Base-by-base conservation (phyloP, 2,797 vertebrate species). In the Lophotriccus pileatus region DNA sequence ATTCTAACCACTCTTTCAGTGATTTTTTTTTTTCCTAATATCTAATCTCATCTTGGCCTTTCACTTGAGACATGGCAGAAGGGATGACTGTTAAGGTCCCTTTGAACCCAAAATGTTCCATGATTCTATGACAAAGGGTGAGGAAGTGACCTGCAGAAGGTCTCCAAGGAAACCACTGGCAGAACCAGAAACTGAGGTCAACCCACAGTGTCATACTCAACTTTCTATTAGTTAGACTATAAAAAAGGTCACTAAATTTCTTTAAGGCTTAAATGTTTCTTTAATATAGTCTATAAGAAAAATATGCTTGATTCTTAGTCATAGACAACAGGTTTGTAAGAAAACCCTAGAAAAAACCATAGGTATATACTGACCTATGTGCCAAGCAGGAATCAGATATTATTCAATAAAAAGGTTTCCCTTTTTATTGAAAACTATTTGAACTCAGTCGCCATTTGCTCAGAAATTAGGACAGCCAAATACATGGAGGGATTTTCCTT, bases 161-260 rank as follows among this genome's bases (percentile, higher is more conserved):
- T 95, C 83, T 91, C 69, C 46, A 85, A 77, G 89, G 94, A 96
- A 94, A 94, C 44, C 46, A 75, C 10, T 43, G 30, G 25, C 46
- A 66, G 58, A 83, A 75, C 23, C 43, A 79, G 73, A 86, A 92
- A 55, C 67, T 17, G 17, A 89, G 55, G 59, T 62, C 60, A 69
- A 47, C 8, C 14, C 0, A 0, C 23, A 52, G 39, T 46, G 67
- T 90, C 39, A 75, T 37, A 77, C 14, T 89, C 28, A 14, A 49
- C 34, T 67, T 60, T 13, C 30, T 81, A 30, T 41, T 78, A 64
- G 19, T 49, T 75, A 62, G 18, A 30, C 43, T 70, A 52, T 41
- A 36, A 53, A 70, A 94, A 89, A 72, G 37, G 78, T 78, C 76
- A 58, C 17, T 22, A 52, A 59, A 72, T 70, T 80, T 89, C 60